These are phyloP conservation scores for Diglossa cyanea DNA, from an alignment of 2,797 vertebrate species.

Conservation along the genomic window DNA sequence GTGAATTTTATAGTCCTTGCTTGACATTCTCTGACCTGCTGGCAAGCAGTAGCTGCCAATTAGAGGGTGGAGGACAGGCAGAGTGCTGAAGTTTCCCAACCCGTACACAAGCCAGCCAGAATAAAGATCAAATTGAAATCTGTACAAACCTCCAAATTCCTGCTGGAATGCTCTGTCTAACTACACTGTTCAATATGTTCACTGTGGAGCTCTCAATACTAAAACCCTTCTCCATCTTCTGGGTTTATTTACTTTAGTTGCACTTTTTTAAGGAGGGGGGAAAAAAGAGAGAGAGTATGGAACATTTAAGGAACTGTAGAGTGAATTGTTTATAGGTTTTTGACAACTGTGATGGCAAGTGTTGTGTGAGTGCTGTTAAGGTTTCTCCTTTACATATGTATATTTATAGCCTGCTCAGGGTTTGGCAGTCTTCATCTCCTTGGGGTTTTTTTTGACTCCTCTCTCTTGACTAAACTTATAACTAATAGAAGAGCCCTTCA, in stretches of 20 bases:
- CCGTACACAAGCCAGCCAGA: neutral
- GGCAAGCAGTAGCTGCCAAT: neutral
- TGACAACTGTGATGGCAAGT: slow-evolving; percentile 11
- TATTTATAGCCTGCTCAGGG: neutral
- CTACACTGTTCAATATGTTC: neutral
- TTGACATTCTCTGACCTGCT: neutral
- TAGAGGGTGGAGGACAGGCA: neutral
- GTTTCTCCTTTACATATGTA: neutral
- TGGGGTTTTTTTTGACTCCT: neutral
- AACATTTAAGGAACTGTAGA: neutral
- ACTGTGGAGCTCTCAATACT: too few relatives aligned
- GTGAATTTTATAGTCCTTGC: neutral
- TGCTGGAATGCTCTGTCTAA: neutral
- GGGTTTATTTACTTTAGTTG: neutral
- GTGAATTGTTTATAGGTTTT: slow-evolving; percentile 1
- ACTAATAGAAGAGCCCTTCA: neutral
- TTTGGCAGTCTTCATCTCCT: neutral
- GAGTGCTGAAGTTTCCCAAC: neutral
- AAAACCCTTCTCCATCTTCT: neutral
- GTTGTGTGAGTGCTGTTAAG: neutral
- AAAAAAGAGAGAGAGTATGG: neutral
- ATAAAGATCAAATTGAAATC: neutral
- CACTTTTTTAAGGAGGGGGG: neutral
- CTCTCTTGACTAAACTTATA: neutral
- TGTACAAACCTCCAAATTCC: neutral